phyloP scores from a whole-genome alignment of 2,797 vertebrate species.

The Triplophysa bombifrons region DNA sequence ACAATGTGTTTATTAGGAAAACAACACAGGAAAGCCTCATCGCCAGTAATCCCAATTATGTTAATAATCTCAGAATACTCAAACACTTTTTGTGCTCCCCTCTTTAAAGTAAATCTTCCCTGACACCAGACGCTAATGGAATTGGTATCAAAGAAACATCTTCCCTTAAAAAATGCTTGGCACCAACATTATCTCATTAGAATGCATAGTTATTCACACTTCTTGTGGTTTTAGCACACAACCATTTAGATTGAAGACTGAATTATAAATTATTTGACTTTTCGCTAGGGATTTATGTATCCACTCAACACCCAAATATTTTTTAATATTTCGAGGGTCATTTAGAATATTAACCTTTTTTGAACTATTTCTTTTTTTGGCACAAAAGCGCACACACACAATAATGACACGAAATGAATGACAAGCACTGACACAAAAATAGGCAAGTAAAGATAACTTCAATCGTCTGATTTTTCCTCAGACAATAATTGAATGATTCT shows the following conservation, averaged over 20 bases:
- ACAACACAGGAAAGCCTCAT: constrained; percentile 45
- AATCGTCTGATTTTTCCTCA: not conserved
- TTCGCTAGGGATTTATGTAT: too few relatives aligned
- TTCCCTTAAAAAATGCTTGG: not conserved
- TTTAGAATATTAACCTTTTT: not conserved
- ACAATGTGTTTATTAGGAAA: constrained; percentile 49
- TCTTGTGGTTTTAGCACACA: not conserved
- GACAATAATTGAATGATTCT: not conserved
- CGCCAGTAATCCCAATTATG: constrained; percentile 53
- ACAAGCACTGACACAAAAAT: not conserved
- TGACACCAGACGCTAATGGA: constrained; percentile 31
- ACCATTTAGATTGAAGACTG: not conserved
- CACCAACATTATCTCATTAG: not conserved
- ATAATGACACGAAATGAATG: too few relatives aligned
- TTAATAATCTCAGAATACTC: constrained; percentile 49
- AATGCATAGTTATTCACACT: not conserved
- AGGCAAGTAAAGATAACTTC: not conserved
- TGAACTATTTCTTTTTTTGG: not conserved
- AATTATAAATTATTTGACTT: not conserved
- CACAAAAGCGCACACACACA: not conserved
- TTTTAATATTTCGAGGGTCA: too few relatives aligned
- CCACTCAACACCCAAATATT: too few relatives aligned
- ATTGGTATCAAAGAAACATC: constrained; percentile 33
- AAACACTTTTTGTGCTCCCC: constrained; percentile 43
- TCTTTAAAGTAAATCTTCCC: constrained; percentile 28